These are phyloP conservation scores for Rhagonycha lutea DNA, from an alignment of 2,888 invertebrate species.

Conservation along the genomic window DNA sequence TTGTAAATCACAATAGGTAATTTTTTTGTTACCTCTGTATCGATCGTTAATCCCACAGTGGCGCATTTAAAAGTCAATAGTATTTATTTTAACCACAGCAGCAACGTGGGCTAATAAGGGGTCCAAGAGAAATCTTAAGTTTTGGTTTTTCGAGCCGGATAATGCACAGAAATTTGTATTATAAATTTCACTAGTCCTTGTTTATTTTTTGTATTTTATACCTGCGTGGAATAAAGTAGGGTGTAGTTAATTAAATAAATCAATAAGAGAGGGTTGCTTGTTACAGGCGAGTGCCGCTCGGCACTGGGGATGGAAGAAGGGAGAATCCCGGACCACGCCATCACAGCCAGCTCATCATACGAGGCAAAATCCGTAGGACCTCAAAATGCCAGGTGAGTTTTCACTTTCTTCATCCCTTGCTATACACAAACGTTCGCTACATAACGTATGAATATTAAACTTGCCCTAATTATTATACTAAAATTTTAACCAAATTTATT, in stretches of 20 bases:
- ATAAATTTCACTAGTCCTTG: neutral
- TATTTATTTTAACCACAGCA: neutral
- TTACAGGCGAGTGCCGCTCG: slow-evolving; percentile 69
- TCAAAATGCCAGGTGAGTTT: slow-evolving; percentile 79
- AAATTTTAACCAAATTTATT: neutral
- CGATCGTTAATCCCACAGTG: neutral
- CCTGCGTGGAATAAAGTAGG: slow-evolving; percentile 14
- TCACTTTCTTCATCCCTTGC: neutral
- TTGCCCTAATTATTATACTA: neutral
- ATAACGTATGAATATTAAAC: neutral
- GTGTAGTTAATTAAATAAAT: slow-evolving; percentile 27
- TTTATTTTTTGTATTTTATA: neutral
- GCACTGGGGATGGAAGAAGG: slow-evolving; percentile 89
- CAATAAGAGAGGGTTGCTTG: slow-evolving; percentile 30
- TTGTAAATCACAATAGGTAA: neutral
- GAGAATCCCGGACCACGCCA: slow-evolving; percentile 80
- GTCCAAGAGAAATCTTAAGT: neutral
- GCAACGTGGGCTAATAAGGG: neutral
- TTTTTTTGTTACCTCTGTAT: neutral
- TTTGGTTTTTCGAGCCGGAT: neutral
- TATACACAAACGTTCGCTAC: neutral
- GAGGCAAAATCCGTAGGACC: slow-evolving; percentile 87
- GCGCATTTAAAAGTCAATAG: neutral
- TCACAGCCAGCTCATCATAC: slow-evolving; percentile 84
- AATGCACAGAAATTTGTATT: neutral